Base-by-base conservation (phyloP, 2,113 vertebrate species). In the Pseudorasbora parva region DNA sequence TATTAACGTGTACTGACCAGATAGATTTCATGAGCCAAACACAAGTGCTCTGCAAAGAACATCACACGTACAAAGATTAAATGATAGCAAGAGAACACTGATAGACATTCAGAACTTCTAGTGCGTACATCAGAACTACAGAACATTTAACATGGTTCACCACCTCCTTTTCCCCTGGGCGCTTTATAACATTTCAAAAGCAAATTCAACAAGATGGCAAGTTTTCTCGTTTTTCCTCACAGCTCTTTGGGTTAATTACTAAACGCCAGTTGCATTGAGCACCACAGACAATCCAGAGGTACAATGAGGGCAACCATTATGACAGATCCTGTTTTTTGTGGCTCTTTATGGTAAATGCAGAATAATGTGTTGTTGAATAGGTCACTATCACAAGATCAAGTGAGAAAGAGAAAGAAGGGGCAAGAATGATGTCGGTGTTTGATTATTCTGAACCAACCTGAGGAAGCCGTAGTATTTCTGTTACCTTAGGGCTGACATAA, bases 11-110 rank as follows among this genome's bases (percentile, higher is more conserved):
- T 74, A 80, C 83, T 82, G 89, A 85, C 47, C 88, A 87, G 84
- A 88, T 87, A 1, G 5, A 92, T 91, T 90, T 85, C 89, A 90
- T 89, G 91, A 94, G 92, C 91, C 93, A 93, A 94, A 91, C 91
- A 89, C 83, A 72, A 88, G 85, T 78, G 85, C 85, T 88, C 33
- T 86, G 81, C 69, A 37, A 81, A 85, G 68, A 87, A 87, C 86
- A 56, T 21, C 88, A 90, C 88, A 90, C 86, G 89, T 85, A 91
- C 45, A 49, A 75, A 90, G 84, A 74, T 88, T 86, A 91, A 90
- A 87, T 87, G 87, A 92, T 84, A 85, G 86, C 86, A 82, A 89
- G 84, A 83, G 85, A 88, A 91, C 90, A 92, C 82, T 71, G 77
- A 91, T 85, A 90, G 86, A 89, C 82, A 91, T 91, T 88, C 87